Evolutionary conservation across 1,140 invertebrate species (phyloP).

Genomic region (Panagrolaimus sp.): DNA sequence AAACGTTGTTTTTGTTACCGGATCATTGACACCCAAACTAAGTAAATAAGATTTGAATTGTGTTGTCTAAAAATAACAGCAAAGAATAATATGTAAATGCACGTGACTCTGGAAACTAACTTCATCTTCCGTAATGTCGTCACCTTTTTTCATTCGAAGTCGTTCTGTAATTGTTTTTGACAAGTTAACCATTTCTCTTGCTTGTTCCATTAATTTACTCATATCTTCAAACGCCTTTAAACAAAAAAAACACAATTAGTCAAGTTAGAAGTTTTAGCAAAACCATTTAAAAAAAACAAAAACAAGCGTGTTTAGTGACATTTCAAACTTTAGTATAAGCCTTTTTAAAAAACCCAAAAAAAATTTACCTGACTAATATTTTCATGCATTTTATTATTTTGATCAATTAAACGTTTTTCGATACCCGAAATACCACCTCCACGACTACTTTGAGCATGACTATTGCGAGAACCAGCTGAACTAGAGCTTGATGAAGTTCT

Average conservation of each 20-base stretch:
- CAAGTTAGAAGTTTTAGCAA: constrained; percentile 16
- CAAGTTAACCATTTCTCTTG: constrained; percentile 89
- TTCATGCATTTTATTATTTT: constrained; percentile 79
- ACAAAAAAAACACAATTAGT: background rate
- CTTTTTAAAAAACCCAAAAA: constrained; percentile 15
- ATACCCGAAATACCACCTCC: constrained; percentile 85
- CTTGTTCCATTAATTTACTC: constrained; percentile 84
- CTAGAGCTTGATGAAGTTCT: constrained; percentile 49
- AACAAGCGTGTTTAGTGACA: background rate
- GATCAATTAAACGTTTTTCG: constrained; percentile 80
- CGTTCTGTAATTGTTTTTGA: constrained; percentile 85
- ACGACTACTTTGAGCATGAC: constrained; percentile 29
- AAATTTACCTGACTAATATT: constrained; percentile 66
- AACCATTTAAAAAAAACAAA: constrained; percentile 3
- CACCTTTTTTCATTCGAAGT: constrained; percentile 87
- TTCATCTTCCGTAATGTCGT: constrained; percentile 88
- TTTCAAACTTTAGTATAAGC: constrained; percentile 13
- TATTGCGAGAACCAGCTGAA: constrained; percentile 45
- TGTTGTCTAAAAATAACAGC: constrained; percentile 66
- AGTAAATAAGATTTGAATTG: constrained; percentile 90
- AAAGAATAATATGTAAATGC: constrained; percentile 12
- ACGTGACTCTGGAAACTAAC: constrained; percentile 16
- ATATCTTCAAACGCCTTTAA: constrained; percentile 88
- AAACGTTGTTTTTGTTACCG: constrained; percentile 81
- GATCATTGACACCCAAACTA: constrained; percentile 85